phyloP scores from a whole-genome alignment of 2,888 invertebrate genomes.

The Mythimna pallens region DNA sequence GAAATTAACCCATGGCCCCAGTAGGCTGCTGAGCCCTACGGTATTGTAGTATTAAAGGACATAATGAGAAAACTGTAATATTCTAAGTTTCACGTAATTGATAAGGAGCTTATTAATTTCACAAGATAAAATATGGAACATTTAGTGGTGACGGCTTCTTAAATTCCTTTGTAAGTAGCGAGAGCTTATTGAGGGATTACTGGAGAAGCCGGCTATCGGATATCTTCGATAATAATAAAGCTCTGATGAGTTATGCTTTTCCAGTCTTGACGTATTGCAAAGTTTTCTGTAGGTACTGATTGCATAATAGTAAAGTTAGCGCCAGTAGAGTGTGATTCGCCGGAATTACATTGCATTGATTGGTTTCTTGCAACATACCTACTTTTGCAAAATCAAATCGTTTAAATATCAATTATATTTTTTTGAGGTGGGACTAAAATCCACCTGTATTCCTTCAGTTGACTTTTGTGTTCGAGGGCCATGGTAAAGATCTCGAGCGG shows the following conservation, averaged over 20 bases:
- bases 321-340: background rate
- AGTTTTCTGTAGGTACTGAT: background rate
- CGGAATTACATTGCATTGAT: background rate
- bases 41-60: too few species aligned
- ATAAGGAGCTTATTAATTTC: slow-evolving; percentile 5
- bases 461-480: too few species aligned
- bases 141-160: background rate
- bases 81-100: background rate
- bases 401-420: too few species aligned
- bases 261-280: background rate
- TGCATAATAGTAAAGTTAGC: background rate
- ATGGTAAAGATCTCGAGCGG: too few species aligned
- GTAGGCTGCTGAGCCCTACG: too few species aligned
- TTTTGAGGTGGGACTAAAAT: too few species aligned
- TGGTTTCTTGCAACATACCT: too few species aligned
- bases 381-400: too few species aligned
- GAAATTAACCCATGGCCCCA: too few species aligned
- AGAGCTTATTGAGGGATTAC: slow-evolving; percentile 18
- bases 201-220: background rate
- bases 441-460: too few species aligned
- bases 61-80: background rate
- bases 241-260: background rate
- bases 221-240: background rate
- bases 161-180: slow-evolving; percentile 4
- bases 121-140: slow-evolving; percentile 11